Base-by-base conservation (phyloP, 1,140 invertebrate genomes). In the Drosophila truncata region DNA sequence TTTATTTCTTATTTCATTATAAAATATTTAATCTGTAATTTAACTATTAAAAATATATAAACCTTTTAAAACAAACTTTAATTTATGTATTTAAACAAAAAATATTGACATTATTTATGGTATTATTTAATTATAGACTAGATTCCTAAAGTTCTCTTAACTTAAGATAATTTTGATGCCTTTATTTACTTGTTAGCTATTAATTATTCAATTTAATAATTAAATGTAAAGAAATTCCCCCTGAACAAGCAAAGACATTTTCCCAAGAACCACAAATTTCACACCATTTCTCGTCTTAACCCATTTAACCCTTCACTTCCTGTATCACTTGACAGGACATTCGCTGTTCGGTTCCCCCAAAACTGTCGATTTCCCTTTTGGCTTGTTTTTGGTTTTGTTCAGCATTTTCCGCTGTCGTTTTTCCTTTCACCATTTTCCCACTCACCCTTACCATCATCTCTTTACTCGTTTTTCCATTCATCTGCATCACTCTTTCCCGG, bases 291-390 rank as follows among this genome's bases (percentile, higher is more conserved):
- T 44, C 16, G 13, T 4, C 18, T 49, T 18, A n/a, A 16, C 13
- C 25, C 58, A 41, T 25, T 25, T 35, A 37, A 27, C 31, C 37
- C 29, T 44, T 42, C 23, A 35, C 23, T 65, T 65, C 35, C 46
- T 31, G 61, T 52, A 20, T 33, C 50, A 64, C 54, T 66, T 41
- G 20, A 46, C 69, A 72, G 69, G 66, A 72, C 39, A 72, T 72
- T 72, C 50, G 25, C 18, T 18, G 41, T 70, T 58, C 65, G 69
- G 65, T 47, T 49, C 52, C 29, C 20, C 20, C 41, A 27, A 70
- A 69, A 69, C 65, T 70, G 47, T 67, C 62, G 20, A 67, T 67
- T 70, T 71, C 33, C 69, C 29, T 23, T 23, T 29, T 71, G 37
- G 49, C 31, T 16, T 39, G 23, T 54, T 50, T 50, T 72, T 27